These are phyloP conservation scores for Leucosticte australis DNA, from an alignment of 2,113 vertebrate species.

Conservation along the genomic window DNA sequence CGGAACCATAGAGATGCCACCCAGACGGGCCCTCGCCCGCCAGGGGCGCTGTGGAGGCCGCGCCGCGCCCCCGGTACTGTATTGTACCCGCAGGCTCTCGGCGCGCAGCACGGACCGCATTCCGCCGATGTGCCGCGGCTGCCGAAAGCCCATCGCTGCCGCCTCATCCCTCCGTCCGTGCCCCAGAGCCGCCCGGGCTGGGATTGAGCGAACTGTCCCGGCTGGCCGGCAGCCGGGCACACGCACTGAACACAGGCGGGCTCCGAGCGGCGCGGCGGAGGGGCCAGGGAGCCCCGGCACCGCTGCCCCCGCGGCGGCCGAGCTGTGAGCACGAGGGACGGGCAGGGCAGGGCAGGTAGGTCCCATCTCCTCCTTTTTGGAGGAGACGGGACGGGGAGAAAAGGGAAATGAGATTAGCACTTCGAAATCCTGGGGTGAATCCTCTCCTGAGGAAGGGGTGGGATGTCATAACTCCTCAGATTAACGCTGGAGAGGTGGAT, in stretches of 20 bases:
- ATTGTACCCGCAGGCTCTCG: background rate
- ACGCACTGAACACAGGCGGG: background rate
- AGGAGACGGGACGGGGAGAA: background rate
- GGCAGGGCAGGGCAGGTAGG: too few species aligned
- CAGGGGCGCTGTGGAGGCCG: background rate
- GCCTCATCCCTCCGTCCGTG: background rate
- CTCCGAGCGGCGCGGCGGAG: background rate
- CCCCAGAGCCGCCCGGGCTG: background rate
- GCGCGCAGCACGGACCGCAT: rapidly evolving
- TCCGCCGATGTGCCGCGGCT: background rate
- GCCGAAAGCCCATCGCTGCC: rapidly evolving
- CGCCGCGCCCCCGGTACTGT: background rate
- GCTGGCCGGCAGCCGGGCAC: background rate
- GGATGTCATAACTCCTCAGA: background rate
- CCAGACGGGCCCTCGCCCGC: background rate
- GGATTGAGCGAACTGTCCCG: too few species aligned
- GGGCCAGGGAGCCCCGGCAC: too few species aligned
- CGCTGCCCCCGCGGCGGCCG: rapidly evolving
- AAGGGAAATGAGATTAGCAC: rapidly evolving
- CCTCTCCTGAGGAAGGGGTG: background rate
- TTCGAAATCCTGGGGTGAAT: background rate
- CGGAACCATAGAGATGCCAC: background rate
- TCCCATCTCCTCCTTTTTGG: too few species aligned
- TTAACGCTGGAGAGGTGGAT: too few species aligned
- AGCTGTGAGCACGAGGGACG: too few species aligned